A percentile compares a stretch with the other conserved stretches of the same genome.
phyloP scores from a whole-genome alignment of 2,797 vertebrate genomes.

The Staurois parvus region DNA sequence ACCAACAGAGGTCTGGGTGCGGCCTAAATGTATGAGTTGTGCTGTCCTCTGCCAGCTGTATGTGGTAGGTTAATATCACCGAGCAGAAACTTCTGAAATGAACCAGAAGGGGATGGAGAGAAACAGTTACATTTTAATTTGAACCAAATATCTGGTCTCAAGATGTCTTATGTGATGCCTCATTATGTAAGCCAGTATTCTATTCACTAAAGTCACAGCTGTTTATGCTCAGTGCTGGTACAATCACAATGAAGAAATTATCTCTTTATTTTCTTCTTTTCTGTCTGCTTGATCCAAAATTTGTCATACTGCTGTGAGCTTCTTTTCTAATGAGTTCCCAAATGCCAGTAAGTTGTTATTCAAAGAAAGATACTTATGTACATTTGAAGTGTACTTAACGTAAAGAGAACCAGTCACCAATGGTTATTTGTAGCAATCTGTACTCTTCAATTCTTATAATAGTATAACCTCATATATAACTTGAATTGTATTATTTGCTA shows the following conservation, averaged over 20 bases:
- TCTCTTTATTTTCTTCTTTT: background rate
- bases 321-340: background rate
- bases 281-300: background rate
- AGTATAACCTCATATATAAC: no score
- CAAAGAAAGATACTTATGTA: no score
- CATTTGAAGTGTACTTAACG: no score
- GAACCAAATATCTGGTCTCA: conserved; percentile 40
- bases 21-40: conserved; percentile 3
- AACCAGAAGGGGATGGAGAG: conserved; percentile 17
- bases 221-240: conserved; percentile 10
- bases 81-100: conserved; percentile 6
- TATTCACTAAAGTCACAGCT: conserved; percentile 10
- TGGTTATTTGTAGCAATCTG: no score
- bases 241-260: background rate
- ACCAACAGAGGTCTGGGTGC: conserved; percentile 19
- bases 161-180: conserved; percentile 23
- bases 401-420: no score
- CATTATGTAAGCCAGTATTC: conserved; percentile 17
- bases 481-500: no score
- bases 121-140: conserved; percentile 15
- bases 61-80: conserved; percentile 28
- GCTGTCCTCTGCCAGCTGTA: conserved; percentile 21
- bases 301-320: background rate
- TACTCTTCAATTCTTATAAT: no score
- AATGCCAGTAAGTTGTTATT: background rate